phyloP scores from a whole-genome alignment of 2,888 invertebrate species.

The Morpho helenor region DNA sequence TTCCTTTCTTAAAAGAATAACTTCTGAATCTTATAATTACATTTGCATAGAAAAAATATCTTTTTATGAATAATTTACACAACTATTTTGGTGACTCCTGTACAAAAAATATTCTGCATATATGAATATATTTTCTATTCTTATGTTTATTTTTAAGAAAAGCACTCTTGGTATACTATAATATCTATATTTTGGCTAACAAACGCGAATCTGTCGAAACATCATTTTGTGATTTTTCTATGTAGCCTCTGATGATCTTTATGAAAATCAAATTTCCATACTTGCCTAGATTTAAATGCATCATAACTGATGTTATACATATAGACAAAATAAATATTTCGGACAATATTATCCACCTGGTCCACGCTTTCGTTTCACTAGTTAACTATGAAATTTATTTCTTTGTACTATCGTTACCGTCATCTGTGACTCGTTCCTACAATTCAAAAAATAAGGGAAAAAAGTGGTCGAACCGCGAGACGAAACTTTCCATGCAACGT shows the following conservation, averaged over 20 bases:
- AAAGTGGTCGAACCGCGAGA: constrained; percentile 4
- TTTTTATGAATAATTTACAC: constrained; percentile 49
- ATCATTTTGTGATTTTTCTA: constrained; percentile 27
- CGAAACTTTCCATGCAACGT: constrained; percentile 26
- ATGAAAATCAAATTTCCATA: constrained; percentile 63
- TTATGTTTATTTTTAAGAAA: constrained; percentile 57
- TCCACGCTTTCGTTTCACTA: constrained; percentile 69
- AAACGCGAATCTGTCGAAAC: not conserved
- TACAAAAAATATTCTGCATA: constrained; percentile 44
- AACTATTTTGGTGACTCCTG: constrained; percentile 48
- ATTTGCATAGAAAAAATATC: constrained; percentile 46
- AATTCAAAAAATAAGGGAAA: not conserved
- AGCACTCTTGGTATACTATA: constrained; percentile 61
- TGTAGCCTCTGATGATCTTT: constrained; percentile 47
- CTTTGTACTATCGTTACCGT: constrained; percentile 71
- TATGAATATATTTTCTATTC: constrained; percentile 35
- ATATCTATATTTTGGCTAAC: constrained; percentile 31
- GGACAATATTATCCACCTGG: constrained; percentile 65
- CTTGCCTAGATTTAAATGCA: constrained; percentile 65
- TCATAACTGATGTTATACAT: constrained; percentile 58
- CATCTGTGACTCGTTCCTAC: constrained; percentile 33
- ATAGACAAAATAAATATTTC: constrained; percentile 70
- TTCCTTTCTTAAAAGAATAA: constrained; percentile 78
- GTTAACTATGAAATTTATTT: constrained; percentile 61
- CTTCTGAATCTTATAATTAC: constrained; percentile 49